These are phyloP conservation scores for Hirtodrosophila duncani DNA, from an alignment of 2,888 invertebrate genomes.

Conservation along the genomic window DNA sequence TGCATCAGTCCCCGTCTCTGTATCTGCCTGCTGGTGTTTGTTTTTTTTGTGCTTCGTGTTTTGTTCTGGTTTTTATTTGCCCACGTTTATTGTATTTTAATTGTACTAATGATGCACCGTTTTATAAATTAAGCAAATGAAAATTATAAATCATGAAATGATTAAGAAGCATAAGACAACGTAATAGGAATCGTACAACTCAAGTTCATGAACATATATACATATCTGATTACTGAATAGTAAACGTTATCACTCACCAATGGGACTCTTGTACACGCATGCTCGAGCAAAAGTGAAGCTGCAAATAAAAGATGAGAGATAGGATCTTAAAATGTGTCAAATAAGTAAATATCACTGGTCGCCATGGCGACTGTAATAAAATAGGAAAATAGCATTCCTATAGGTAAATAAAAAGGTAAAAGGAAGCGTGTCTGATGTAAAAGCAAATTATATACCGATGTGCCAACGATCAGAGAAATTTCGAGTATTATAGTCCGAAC, in stretches of 20 bases:
- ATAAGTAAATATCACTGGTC: too few species aligned
- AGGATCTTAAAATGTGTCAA: too few species aligned
- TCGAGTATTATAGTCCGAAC: too few species aligned
- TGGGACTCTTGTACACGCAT: too few species aligned
- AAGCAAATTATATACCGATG: too few species aligned
- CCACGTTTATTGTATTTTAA: constrained; percentile 68
- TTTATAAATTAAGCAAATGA: constrained; percentile 56
- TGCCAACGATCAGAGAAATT: too few species aligned
- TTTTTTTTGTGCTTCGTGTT: not conserved
- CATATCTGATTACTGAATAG: not conserved
- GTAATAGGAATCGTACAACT: constrained; percentile 19
- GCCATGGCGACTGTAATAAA: too few species aligned
- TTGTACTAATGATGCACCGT: constrained; percentile 66
- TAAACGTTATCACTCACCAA: constrained; percentile 28
- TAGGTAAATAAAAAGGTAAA: too few species aligned
- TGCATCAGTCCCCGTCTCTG: not conserved
- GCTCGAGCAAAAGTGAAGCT: too few species aligned
- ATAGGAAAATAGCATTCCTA: too few species aligned
- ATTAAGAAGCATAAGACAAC: constrained; percentile 24
- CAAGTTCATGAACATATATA: constrained; percentile 8
- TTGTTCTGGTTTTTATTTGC: constrained; percentile 5
- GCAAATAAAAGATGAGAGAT: too few species aligned
- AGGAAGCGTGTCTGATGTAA: too few species aligned
- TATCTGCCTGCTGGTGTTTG: constrained; percentile 10
- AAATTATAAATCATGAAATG: constrained; percentile 51